Base-by-base conservation (phyloP, 1,140 invertebrate genomes). In the Aphaenogaster ashmeadi region DNA sequence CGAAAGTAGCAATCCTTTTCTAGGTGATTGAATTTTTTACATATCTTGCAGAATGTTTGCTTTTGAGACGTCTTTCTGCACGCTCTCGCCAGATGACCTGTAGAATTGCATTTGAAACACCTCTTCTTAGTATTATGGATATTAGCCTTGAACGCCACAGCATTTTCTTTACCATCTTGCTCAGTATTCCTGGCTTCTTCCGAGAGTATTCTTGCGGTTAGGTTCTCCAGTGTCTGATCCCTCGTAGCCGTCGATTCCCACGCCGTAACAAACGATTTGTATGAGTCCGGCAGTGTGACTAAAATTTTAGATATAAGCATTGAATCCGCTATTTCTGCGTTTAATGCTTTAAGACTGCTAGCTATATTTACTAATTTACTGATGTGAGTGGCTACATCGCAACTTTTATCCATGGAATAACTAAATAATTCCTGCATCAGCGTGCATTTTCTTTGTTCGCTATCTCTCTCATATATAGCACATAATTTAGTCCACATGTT, bases 241-340 rank as follows among this genome's bases (percentile, higher is more conserved):
- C n/a, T 21, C n/a, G 8, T 56, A 9, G 54, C 54, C 8, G n/a
- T 56, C n/a, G 54, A 56, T 56, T 56, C 38, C 58, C 56, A 78
- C 4, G 58, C 74, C 7, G 38, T 62, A 6, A 62, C 58, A 50
- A 78, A 78, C 5, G 56, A 44, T 47, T 44, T 78, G 1, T 78
- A 78, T 4, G 13, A 27, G 0, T 47, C 18, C 36, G 58, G 38
- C 27, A 78, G 18, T 13, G 56, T 60, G 27, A 52, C 9, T 78
- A 78, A 6, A 41, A 78, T 78, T 62, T 78, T 78, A 58, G 58
- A 44, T 27, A 78, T 60, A 15, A 78, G n/a, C 74, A 78, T 78
- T 3, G 7, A n/a, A 21, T 56, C 54, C n/a, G 38, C 11, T 36
- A 66, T 44, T 79, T n/a, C 18, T 21, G 18, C 11, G 18, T 52